These are phyloP conservation scores for Drosophila sechellia DNA, from an alignment of 1,140 invertebrate genomes.

Conservation along the genomic window DNA sequence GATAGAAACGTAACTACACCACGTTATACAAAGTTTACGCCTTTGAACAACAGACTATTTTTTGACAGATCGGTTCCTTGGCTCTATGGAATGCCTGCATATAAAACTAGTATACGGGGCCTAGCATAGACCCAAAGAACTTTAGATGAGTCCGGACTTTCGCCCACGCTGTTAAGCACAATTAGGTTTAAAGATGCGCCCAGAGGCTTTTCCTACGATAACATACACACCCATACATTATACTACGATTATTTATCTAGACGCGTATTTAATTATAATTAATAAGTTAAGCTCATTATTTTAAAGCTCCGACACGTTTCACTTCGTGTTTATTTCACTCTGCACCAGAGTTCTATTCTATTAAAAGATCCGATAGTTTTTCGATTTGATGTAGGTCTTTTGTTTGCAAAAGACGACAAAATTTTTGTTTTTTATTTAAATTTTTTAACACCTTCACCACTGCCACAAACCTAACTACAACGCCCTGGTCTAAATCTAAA, in stretches of 20 bases:
- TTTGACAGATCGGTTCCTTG: slow-evolving; percentile 52
- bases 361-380: slow-evolving; percentile 3
- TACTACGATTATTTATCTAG: slow-evolving; percentile 60
- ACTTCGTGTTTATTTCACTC: slow-evolving; percentile 34
- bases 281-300: slow-evolving; percentile 81
- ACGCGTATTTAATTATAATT: slow-evolving; percentile 76
- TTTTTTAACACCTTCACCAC: slow-evolving; percentile 31
- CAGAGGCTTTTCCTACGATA: slow-evolving; percentile 79
- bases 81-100: slow-evolving; percentile 54
- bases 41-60: slow-evolving; percentile 3
- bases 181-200: slow-evolving; percentile 81
- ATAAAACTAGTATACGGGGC: slow-evolving; percentile 22
- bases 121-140: slow-evolving; percentile 67
- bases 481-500: slow-evolving; percentile 9
- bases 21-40: slow-evolving; percentile 56
- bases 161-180: slow-evolving; percentile 71
- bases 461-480: slow-evolving; percentile 43
- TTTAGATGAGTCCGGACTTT: slow-evolving; percentile 14
- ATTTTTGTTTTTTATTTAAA: slow-evolving; percentile 9
- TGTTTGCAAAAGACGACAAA: not conserved
- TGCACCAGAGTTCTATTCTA: slow-evolving; percentile 30
- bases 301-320: slow-evolving; percentile 61
- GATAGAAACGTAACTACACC: slow-evolving; percentile 13
- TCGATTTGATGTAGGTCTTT: slow-evolving; percentile 3
- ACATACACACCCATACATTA: slow-evolving; percentile 75